Evolutionary conservation across 2,797 vertebrate species (phyloP), one percentile per base, ranked within the genome.

Genomic region (Sebastes trivittatus): DNA sequence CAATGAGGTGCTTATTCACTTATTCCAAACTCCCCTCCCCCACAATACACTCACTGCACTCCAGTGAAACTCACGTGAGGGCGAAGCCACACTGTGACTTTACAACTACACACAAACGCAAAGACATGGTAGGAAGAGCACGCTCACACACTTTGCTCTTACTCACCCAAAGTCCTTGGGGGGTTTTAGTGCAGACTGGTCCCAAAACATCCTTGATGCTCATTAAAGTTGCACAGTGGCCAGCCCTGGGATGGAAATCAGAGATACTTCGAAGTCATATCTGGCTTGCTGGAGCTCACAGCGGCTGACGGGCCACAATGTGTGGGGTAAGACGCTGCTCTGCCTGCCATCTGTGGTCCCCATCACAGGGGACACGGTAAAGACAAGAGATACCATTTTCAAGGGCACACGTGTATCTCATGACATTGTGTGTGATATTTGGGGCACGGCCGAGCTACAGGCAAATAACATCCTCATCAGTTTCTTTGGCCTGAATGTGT

Each of bases 401-500:
- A 94, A 94, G 94, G 94, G 89, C 93, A 74, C 93, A 91, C 88
- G 82, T 94, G 92, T 75, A 55, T 79, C 89, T 89, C 79, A 23
- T 90, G 90, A 92, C 91, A 88, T 88, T 91, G 91, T 87, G 85
- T 79, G 86, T 60, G 82, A 91, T 89, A 94, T 94, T 92, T 93
- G 89, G 93, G 90, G 79, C 92, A 89, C 11, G 2, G 82, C 27
- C 65, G 46, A 77, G 89, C 92, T 91, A 88, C 85, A 68, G 92
- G 90, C 89, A 78, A 85, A 88, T 75, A 87, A 83, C 87, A 87
- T 89, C 87, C 85, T 87, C 92, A 85, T 93, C 88, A 38, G 77
- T 93, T 88, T 91, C 91, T 85, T 78, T 88, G 92, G 87, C 91
- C 93, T 91, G 80, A 76, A 92, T 93, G 89, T 88, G 89, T 84